phyloP scores from a whole-genome alignment of 2,113 vertebrate genomes.

The Callaeas wilsoni region DNA sequence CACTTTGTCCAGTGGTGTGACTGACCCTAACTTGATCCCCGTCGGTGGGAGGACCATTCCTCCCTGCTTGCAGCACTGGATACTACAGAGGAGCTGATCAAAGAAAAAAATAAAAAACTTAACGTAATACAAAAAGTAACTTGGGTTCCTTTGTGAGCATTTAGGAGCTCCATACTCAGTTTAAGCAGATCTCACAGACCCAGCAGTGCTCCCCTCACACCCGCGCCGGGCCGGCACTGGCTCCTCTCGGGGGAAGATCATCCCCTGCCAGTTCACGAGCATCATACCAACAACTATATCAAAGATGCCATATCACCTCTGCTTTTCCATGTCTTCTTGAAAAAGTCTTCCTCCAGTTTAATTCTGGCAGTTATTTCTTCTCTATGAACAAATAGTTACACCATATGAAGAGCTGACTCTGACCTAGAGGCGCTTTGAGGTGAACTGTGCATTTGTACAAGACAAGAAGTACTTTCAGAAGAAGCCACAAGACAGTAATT shows the following conservation, averaged over 20 bases:
- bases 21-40: accelerated
- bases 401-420: background rate
- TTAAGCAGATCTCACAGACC: background rate
- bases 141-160: background rate
- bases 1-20: background rate
- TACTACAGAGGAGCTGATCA: background rate
- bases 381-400: background rate
- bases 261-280: background rate
- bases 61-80: too few species aligned
- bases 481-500: background rate
- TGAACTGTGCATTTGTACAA: background rate
- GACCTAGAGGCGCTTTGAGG: background rate
- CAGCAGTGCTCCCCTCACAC: background rate
- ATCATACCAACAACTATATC: background rate
- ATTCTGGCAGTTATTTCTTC: background rate
- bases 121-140: background rate
- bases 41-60: too few species aligned
- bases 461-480: background rate
- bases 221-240: accelerated
- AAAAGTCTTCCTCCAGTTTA: background rate
- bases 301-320: background rate
- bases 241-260: background rate
- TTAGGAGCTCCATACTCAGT: background rate
- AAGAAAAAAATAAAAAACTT: background rate
- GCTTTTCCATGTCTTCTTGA: background rate